Evolutionary conservation across 2,888 invertebrate species (phyloP).

Genomic region (Hypomecis atomaria): DNA sequence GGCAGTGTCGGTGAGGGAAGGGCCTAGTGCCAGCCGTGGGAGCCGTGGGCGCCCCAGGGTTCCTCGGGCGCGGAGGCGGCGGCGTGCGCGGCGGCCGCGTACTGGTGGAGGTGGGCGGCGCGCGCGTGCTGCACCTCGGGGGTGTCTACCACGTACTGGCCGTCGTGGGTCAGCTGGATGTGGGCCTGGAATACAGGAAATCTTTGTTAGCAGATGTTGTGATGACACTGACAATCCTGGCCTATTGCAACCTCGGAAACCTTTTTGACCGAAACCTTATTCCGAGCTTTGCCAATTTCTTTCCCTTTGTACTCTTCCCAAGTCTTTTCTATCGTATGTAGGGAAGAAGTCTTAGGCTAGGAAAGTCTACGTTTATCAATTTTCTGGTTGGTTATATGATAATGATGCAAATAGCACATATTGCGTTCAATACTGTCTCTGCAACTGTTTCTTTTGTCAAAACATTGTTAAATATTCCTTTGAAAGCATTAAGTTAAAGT

Average conservation of each 20-base stretch:
- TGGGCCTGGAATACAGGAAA: conserved; percentile 60
- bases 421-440: no score
- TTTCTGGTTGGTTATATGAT: no score
- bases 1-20: conserved; percentile 63
- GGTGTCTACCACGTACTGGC: conserved; percentile 80
- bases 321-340: no score
- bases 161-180: conserved; percentile 81
- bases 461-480: background rate
- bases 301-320: no score
- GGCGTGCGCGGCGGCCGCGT: conserved; percentile 75
- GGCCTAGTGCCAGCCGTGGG: conserved; percentile 75
- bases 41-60: conserved; percentile 68
- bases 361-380: no score
- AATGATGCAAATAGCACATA: no score
- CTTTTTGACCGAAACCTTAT: no score
- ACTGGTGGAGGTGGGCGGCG: conserved; percentile 74
- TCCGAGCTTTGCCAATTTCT: no score
- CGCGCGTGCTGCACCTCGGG: conserved; percentile 81
- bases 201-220: background rate
- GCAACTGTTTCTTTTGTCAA: no score
- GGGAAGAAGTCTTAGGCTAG: no score
- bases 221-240: no score
- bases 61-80: conserved; percentile 78
- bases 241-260: no score
- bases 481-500: background rate